Evolutionary conservation across 2,797 vertebrate genomes (phyloP).

Genomic region (Neomorphus geoffroyi): DNA sequence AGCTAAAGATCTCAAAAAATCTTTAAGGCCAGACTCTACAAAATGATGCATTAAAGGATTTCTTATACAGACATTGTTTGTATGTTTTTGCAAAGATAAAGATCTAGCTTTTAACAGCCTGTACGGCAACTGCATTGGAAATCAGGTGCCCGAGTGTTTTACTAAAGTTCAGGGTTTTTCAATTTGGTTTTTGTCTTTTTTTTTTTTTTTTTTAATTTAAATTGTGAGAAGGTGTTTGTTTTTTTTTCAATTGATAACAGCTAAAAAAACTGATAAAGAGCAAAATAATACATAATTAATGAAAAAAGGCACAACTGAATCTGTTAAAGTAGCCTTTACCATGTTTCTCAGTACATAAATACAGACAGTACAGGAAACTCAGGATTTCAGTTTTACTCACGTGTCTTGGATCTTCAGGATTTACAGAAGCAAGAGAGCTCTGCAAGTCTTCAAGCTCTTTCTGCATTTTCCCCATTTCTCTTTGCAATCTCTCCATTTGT

Average conservation of each 20-base stretch:
- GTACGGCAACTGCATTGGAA: neutral
- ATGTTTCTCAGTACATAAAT: neutral
- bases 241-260: neutral
- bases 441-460: constrained; percentile 76
- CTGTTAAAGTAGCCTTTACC: neutral
- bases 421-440: constrained; percentile 62
- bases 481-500: constrained; percentile 77
- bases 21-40: neutral
- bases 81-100: neutral
- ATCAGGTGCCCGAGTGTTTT: neutral
- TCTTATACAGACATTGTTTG: neutral
- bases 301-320: neutral
- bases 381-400: constrained; percentile 73
- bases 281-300: neutral
- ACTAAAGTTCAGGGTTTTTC: neutral
- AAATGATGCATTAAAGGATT: neutral
- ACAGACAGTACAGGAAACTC: neutral
- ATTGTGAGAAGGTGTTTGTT: neutral
- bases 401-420: constrained; percentile 76
- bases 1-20: neutral
- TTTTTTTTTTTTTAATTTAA: neutral
- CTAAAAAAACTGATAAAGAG: neutral
- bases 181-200: neutral
- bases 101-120: accelerated
- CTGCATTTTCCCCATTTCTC: constrained; percentile 73